phyloP scores from a whole-genome alignment of 2,888 invertebrate species.

The Morpho helenor region DNA sequence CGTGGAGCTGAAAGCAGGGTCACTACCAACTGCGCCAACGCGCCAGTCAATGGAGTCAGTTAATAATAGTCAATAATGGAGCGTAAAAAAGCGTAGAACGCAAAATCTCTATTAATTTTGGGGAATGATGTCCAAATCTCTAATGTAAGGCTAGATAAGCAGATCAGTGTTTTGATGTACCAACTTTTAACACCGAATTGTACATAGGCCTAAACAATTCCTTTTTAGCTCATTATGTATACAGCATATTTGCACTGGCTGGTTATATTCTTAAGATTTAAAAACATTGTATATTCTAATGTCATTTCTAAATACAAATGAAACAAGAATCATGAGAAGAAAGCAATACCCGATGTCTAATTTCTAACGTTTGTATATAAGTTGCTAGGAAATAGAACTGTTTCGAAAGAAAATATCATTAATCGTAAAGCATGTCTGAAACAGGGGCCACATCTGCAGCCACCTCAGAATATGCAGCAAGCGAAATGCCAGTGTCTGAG shows the following conservation, averaged over 20 bases:
- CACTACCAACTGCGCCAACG: no score
- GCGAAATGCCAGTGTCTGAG: slow-evolving; percentile 37
- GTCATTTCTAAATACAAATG: slow-evolving; percentile 41
- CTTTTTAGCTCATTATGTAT: not conserved
- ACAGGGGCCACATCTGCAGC: slow-evolving; percentile 28
- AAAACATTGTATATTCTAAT: slow-evolving; percentile 24
- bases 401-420: slow-evolving; percentile 36
- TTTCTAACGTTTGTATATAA: not conserved
- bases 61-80: no score
- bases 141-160: no score
- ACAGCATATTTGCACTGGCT: slow-evolving; percentile 1
- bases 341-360: slow-evolving; percentile 1
- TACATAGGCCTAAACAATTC: no score
- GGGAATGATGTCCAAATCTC: no score
- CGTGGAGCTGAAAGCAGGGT: no score
- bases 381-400: slow-evolving; percentile 40
- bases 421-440: slow-evolving; percentile 38
- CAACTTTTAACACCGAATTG: no score
- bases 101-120: no score
- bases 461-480: slow-evolving; percentile 35
- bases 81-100: no score
- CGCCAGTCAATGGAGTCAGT: no score
- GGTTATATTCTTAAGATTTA: not conserved
- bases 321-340: not conserved
- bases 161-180: no score